phyloP scores from a whole-genome alignment of 2,888 invertebrate species.

The Biston stratarius region DNA sequence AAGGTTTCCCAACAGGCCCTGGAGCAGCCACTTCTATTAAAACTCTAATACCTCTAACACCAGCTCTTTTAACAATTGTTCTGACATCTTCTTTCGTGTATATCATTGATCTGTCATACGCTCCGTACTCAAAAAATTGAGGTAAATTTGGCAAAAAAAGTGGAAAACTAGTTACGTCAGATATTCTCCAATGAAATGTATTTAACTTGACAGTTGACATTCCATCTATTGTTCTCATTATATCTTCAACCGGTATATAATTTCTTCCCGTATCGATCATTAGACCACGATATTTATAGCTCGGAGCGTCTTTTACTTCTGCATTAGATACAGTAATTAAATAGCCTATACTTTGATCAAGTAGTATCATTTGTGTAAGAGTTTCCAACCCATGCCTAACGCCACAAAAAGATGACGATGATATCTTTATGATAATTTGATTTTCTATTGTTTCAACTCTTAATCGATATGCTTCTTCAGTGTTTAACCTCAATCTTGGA shows the following conservation, averaged over 20 bases:
- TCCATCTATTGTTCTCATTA: constrained; percentile 91
- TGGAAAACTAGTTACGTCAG: constrained; percentile 96
- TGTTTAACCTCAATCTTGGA: constrained; percentile 87
- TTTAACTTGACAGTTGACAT: constrained; percentile 96
- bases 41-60: constrained; percentile 92
- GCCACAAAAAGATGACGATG: constrained; percentile 89
- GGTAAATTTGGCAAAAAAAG: constrained; percentile 90
- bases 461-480: constrained; percentile 90
- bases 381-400: constrained; percentile 92
- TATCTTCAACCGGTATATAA: constrained; percentile 90
- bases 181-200: constrained; percentile 96
- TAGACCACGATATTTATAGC: constrained; percentile 92
- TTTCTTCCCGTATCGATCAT: constrained; percentile 96
- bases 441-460: constrained; percentile 75
- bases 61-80: constrained; percentile 91
- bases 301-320: constrained; percentile 91
- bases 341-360: constrained; percentile 88
- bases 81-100: constrained; percentile 90
- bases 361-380: constrained; percentile 90
- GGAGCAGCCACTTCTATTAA: constrained; percentile 95
- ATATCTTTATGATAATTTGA: constrained; percentile 81
- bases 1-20: constrained; percentile 93
- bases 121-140: constrained; percentile 92
- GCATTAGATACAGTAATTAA: constrained; percentile 88
- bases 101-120: constrained; percentile 91